phyloP scores from a whole-genome alignment of 2,113 vertebrate species.

The Erythrocercus mccallii region DNA sequence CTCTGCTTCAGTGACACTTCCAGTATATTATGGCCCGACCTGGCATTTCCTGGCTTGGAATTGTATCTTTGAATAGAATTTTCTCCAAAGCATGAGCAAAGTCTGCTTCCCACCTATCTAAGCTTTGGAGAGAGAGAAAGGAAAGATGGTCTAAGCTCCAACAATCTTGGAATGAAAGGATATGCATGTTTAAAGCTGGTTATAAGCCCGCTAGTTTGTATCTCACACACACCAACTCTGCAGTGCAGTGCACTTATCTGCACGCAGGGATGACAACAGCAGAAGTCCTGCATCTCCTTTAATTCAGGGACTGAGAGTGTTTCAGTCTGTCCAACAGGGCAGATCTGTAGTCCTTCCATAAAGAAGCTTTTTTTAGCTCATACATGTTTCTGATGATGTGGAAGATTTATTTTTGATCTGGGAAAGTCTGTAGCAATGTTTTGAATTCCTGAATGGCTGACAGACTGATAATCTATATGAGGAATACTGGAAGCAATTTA shows the following conservation, averaged over 20 bases:
- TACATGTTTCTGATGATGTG: neutral
- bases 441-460: slow-evolving; percentile 40
- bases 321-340: neutral
- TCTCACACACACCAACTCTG: rapidly evolving
- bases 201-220: neutral
- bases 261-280: rapidly evolving
- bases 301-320: neutral
- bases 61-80: neutral
- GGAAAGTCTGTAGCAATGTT: slow-evolving; percentile 43
- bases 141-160: neutral
- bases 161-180: neutral
- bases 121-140: neutral
- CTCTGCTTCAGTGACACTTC: neutral
- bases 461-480: neutral
- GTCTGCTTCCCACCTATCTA: neutral
- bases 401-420: slow-evolving; percentile 40
- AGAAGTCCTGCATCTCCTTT: neutral
- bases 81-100: neutral
- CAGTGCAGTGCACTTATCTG: neutral
- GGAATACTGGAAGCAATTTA: neutral
- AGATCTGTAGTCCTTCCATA: neutral
- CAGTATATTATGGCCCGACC: neutral
- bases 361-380: neutral
- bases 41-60: neutral
- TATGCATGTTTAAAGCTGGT: neutral